A percentile compares a stretch with the other conserved stretches of the same genome.
Conservation (phyloP, 2,113 vertebrate species). For the Apaloderma vittatum region DNA sequence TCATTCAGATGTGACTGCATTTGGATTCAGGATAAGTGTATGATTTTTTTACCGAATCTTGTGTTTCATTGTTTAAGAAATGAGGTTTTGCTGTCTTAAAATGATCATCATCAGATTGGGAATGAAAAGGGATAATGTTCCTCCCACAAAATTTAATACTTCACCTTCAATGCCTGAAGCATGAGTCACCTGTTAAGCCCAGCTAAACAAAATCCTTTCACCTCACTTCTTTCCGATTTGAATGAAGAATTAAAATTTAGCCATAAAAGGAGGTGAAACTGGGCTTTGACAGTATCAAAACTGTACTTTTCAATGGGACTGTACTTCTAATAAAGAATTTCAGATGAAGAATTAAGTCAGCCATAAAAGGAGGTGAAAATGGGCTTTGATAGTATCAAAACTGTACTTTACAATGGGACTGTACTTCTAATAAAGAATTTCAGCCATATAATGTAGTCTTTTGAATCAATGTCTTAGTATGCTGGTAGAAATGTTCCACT, state of each 20-base stretch:
- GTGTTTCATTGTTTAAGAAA: neutral
- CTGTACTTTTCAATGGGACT: neutral
- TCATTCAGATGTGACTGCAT: accelerated
- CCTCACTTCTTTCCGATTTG: neutral
- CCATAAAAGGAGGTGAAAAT: neutral
- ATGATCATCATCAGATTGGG: neutral
- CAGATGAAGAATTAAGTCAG: no score
- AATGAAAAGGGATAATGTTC: neutral
- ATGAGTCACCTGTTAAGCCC: neutral
- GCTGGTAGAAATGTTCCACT: neutral
- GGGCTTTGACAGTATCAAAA: neutral
- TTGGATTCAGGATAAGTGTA: neutral
- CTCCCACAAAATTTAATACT: neutral
- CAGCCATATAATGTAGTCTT: neutral
- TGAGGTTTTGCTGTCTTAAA: neutral
- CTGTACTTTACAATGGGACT: neutral
- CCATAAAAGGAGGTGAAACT: neutral
- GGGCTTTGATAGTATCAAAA: neutral
- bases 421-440: neutral
- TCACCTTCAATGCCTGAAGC: neutral
- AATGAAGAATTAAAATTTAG: neutral
- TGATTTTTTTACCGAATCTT: neutral
- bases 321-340: neutral
- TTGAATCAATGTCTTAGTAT: neutral
- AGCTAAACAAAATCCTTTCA: neutral